Conservation (phyloP, 2,888 invertebrate species). For the Nemapogon koenigi region DNA sequence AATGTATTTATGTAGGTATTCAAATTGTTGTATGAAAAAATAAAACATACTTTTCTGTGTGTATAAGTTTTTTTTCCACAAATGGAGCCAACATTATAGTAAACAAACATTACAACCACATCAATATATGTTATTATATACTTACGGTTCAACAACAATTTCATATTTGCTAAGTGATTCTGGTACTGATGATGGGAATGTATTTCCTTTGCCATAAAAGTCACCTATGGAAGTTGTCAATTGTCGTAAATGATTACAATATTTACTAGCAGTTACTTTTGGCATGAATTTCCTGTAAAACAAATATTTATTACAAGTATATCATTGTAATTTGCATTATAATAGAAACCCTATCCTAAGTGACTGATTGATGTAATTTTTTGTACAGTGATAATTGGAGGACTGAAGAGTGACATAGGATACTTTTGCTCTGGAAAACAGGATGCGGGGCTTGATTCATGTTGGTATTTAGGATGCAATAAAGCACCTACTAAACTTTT, state of each 20-base stretch:
- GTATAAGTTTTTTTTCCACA: no score
- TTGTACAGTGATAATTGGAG: no score
- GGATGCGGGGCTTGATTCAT: no score
- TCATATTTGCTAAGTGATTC: conserved; percentile 75
- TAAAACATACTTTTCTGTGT: no score
- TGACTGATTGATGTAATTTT: background rate
- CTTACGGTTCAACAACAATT: conserved; percentile 89
- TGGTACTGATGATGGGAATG: conserved; percentile 78
- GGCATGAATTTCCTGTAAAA: conserved; percentile 86
- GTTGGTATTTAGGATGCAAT: no score
- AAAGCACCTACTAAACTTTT: no score
- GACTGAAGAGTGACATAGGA: no score
- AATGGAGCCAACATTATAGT: no score
- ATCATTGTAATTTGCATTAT: background rate
- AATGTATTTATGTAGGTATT: no score
- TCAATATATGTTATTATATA: conserved; percentile 19
- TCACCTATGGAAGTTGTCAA: conserved; percentile 87
- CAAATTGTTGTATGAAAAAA: no score
- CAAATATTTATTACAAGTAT: conserved; percentile 31
- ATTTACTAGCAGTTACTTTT: conserved; percentile 84
- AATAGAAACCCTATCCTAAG: background rate
- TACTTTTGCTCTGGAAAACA: no score
- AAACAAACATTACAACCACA: no score
- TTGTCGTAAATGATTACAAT: conserved; percentile 83
- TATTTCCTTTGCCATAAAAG: conserved; percentile 53